Percentiles rank a stretch among this genome's conserved stretches.
Evolutionary conservation across 2,113 vertebrate genomes (phyloP).

Genomic region (Bubo bubo): DNA sequence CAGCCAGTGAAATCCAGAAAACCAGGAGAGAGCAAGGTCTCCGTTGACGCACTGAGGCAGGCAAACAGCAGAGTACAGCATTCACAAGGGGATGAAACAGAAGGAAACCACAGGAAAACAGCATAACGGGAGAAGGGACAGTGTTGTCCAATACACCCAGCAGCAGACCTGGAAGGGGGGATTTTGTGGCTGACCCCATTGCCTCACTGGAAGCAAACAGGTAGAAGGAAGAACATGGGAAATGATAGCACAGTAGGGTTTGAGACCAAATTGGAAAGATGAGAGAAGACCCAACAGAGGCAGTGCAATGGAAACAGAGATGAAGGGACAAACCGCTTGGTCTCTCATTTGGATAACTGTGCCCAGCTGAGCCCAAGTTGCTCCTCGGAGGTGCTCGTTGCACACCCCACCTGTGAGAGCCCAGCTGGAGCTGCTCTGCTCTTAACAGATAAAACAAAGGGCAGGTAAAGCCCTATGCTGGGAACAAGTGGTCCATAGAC

Average conservation of each 20-base stretch:
- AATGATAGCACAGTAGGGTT: neutral
- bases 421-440: neutral
- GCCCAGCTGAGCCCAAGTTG: neutral
- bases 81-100: fast-evolving
- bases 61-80: neutral
- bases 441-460: neutral
- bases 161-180: neutral
- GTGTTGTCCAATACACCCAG: neutral
- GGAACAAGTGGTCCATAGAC: neutral
- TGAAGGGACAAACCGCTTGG: neutral
- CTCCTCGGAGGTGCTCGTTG: neutral
- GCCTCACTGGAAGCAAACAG: neutral
- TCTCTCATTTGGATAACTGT: neutral
- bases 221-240: neutral
- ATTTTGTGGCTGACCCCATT: neutral
- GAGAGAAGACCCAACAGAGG: neutral
- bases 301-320: neutral
- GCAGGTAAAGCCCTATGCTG: neutral
- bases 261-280: neutral
- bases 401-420: neutral
- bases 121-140: neutral
- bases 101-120: neutral
- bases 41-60: neutral
- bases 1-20: neutral
- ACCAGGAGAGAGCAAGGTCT: neutral